Percentiles rank a stretch among this genome's conserved stretches.
phyloP scores from a whole-genome alignment of 2,113 vertebrate species.

The Neoarius graeffei region DNA sequence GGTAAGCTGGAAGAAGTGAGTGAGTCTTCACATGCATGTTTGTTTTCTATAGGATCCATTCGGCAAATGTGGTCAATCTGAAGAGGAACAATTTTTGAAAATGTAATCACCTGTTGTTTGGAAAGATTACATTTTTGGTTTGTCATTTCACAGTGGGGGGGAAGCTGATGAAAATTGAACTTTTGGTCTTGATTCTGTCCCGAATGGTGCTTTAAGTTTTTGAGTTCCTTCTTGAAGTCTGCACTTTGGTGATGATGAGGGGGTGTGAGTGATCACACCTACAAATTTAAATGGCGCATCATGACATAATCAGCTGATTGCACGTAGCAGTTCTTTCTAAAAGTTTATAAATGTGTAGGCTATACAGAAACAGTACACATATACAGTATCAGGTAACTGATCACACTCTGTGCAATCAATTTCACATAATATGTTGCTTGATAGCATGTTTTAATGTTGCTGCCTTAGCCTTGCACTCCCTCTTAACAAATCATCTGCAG shows the following conservation, averaged over 20 bases:
- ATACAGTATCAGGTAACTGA: too few relatives aligned
- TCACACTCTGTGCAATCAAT: background rate
- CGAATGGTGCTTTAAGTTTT: background rate
- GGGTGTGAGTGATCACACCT: background rate
- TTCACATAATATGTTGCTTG: background rate
- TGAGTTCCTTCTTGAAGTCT: background rate
- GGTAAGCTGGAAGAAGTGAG: too few relatives aligned
- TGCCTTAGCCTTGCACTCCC: background rate
- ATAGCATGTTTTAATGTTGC: background rate
- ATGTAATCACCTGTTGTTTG: background rate
- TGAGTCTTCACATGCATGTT: background rate
- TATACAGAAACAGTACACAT: background rate
- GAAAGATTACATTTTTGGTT: background rate
- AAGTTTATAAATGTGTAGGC: background rate
- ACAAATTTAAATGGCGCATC: background rate
- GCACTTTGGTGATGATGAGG: background rate
- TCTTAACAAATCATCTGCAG: background rate
- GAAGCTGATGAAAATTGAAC: background rate
- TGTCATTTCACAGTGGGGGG: background rate
- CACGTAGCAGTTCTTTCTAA: background rate
- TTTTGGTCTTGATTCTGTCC: background rate
- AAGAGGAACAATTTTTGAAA: background rate
- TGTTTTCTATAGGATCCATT: background rate
- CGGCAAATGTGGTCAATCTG: background rate
- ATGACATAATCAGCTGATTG: background rate